Conservation (phyloP, 1,140 invertebrate species). For the Hesperophylax magnus region DNA sequence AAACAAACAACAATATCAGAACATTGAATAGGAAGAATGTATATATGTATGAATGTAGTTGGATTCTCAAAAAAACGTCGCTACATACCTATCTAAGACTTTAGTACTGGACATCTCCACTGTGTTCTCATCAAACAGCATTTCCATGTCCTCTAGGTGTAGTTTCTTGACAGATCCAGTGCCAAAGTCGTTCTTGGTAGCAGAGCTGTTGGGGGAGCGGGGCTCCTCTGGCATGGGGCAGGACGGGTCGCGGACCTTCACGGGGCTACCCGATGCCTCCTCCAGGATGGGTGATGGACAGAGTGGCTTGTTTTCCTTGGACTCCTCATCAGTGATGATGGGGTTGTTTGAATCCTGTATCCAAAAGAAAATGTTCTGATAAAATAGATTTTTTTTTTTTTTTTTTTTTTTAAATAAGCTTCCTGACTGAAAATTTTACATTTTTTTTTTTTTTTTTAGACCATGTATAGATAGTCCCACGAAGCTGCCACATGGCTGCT, state of each 20-base stretch:
- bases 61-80: not conserved
- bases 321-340: conserved; percentile 69
- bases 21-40: too few relatives aligned
- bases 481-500: too few relatives aligned
- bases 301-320: conserved; percentile 71
- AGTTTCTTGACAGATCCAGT: conserved; percentile 36
- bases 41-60: too few relatives aligned
- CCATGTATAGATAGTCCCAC: too few relatives aligned
- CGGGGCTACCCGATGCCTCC: conserved; percentile 59
- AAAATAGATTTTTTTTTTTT: too few relatives aligned
- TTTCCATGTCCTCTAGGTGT: conserved; percentile 45
- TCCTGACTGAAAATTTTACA: too few relatives aligned
- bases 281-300: conserved; percentile 65
- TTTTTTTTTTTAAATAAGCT: too few relatives aligned
- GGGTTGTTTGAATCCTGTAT: conserved; percentile 61
- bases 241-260: conserved; percentile 51
- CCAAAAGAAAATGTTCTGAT: not conserved
- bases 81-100: conserved; percentile 38
- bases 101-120: conserved; percentile 42
- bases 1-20: not conserved
- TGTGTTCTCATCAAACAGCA: conserved; percentile 52
- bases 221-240: conserved; percentile 60
- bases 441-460: too few relatives aligned
- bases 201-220: conserved; percentile 55
- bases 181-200: conserved; percentile 35